phyloP scores from a whole-genome alignment of 2,113 vertebrate genomes.

The Rhabdomys dilectus region DNA sequence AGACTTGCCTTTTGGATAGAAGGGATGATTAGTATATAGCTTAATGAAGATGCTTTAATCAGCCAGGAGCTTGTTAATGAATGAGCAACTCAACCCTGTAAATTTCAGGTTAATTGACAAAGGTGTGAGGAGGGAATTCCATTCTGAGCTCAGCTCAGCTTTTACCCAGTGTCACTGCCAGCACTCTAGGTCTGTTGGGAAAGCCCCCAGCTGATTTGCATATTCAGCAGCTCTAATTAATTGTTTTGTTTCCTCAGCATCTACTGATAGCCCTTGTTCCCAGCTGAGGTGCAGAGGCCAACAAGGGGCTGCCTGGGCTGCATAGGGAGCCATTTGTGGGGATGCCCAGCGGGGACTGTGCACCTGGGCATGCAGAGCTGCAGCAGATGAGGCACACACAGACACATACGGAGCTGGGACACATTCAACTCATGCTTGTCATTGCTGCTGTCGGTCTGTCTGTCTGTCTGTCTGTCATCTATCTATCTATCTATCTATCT shows the following conservation, averaged over 20 bases:
- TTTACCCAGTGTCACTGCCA: not conserved
- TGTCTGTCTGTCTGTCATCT: not conserved
- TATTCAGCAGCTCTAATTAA: conserved; percentile 71
- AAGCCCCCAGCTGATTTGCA: conserved; percentile 73
- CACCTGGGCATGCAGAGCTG: not conserved
- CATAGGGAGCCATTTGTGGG: not conserved
- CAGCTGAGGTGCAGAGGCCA: not conserved
- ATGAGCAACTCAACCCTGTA: conserved; percentile 11
- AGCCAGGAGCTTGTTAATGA: conserved; percentile 62
- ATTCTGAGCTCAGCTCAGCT: not conserved
- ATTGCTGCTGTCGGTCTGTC: not conserved
- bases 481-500: not conserved
- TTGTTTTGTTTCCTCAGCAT: conserved; percentile 28
- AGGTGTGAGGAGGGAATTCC: conserved; percentile 67
- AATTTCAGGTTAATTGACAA: conserved; percentile 71
- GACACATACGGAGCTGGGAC: not conserved
- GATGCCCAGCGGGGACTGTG: not conserved
- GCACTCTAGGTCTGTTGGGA: conserved; percentile 48
- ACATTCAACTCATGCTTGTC: not conserved
- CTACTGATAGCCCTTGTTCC: not conserved
- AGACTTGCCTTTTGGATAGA: not conserved
- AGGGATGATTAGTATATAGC: conserved; percentile 40
- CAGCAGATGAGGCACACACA: not conserved
- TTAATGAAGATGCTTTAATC: conserved; percentile 56
- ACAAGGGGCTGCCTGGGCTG: not conserved